These are phyloP conservation scores for Lysandra coridon DNA, from an alignment of 2,888 invertebrate species.

Conservation along the genomic window DNA sequence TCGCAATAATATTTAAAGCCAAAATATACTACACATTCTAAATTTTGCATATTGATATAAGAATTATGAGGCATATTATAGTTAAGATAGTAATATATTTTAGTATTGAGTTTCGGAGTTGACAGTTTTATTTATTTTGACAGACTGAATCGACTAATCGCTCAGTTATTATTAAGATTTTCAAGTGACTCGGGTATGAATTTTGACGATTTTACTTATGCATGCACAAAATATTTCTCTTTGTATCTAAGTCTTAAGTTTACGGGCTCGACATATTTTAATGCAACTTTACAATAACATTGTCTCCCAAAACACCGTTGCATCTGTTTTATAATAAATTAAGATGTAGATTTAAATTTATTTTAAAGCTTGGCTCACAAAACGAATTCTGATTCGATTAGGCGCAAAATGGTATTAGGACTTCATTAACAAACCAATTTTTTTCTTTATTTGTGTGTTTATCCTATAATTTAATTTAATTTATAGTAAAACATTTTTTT, in stretches of 20 bases:
- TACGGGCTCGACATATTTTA: neutral
- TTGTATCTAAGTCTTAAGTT: constrained; percentile 7
- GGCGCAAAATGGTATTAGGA: neutral
- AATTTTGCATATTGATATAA: constrained; percentile 28
- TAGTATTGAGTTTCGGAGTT: constrained; percentile 8
- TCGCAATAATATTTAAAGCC: constrained; percentile 14
- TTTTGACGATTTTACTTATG: constrained; percentile 7
- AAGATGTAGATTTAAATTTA: neutral
- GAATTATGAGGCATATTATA: constrained; percentile 23
- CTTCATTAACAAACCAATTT: neutral
- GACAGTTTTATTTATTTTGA: constrained; percentile 32
- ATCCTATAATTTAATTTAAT: constrained; percentile 9
- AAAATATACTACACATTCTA: constrained; percentile 24
- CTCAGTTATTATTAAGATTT: constrained; percentile 12
- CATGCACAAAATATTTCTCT: neutral
- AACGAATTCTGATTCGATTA: neutral
- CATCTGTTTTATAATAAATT: neutral
- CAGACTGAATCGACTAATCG: constrained; percentile 37
- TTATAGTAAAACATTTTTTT: constrained; percentile 7
- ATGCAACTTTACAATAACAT: neutral
- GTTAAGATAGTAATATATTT: constrained; percentile 22
- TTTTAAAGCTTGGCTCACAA: neutral
- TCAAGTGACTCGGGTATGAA: neutral
- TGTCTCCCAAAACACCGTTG: neutral
- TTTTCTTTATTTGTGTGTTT: constrained; percentile 20